Base-by-base conservation (phyloP, 2,888 invertebrate genomes). In the Xiphydria camelus region DNA sequence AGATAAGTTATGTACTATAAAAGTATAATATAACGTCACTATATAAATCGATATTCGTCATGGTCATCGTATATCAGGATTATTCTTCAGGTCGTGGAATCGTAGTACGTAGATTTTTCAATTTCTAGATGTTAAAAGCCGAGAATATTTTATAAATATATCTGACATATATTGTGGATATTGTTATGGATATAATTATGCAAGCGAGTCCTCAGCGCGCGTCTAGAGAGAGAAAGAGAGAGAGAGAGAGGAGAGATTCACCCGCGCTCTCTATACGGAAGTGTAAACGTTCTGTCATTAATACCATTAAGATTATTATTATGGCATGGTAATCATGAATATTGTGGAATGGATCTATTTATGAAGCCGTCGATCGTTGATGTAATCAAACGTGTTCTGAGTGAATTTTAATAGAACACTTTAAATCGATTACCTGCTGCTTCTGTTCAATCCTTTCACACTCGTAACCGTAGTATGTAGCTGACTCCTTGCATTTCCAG, bases 351-450 rank as follows among this genome's bases (percentile, higher is more conserved):
- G 64, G 61, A 64, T 66, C 57, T 68, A 57, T 65, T 66, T 63
- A 66, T 61, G 62, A 69, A 61, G 64, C 64, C 64, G 67, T 68
- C 66, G 63, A 66, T 67, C 66, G 66, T 67, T 68, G 65, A 67
- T 70, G 68, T 70, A 70, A 70, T 68, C 68, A 68, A 68, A 68
- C 55, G 66, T 67, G 68, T 68, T 70, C 66, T 63, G 57, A 65
- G 62, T 68, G 67, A 70, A 64, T 67, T 68, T 69, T 64, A 66
- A 68, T 68, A 68, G 67, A 69, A 66, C 63, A 68, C 68, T 66
- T 67, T 56, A 62, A 66, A 66, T 57, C 55, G 45, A 45, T 23
- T n/a, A n/a, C n/a, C n/a, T n/a, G 23, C n/a, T n/a, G n/a, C n/a
- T n/a, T n/a, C n/a, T n/a, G n/a, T n/a, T n/a, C n/a, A n/a, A n/a